phyloP scores from a whole-genome alignment of 2,797 vertebrate species.

The Furcifer pardalis region DNA sequence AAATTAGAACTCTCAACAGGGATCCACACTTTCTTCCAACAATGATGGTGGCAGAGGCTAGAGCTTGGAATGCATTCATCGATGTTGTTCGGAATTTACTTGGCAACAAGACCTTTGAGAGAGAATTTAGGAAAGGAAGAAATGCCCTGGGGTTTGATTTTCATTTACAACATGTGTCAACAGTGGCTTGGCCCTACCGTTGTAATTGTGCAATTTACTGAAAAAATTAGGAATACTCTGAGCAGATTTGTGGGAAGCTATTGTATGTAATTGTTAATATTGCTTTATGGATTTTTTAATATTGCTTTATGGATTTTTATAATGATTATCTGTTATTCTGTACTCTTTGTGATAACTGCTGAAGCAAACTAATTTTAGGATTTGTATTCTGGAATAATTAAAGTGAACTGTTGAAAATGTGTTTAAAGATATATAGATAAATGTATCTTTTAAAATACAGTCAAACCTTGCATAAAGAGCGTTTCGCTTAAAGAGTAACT shows the following conservation, averaged over 20 bases:
- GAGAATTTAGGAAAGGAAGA: neutral
- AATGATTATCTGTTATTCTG: constrained; percentile 11
- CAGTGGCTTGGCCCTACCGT: constrained; percentile 3
- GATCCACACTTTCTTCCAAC: too few relatives aligned
- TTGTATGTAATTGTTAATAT: constrained; percentile 15
- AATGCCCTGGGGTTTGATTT: constrained; percentile 28
- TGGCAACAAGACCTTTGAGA: neutral
- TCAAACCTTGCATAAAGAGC: too few relatives aligned
- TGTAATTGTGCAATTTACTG: neutral
- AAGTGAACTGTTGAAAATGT: constrained; percentile 17
- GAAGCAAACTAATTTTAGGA: constrained; percentile 5
- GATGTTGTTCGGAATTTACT: too few relatives aligned
- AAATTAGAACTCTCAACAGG: too few relatives aligned
- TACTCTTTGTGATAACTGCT: neutral
- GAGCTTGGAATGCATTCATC: too few relatives aligned
- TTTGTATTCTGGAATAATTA: constrained; percentile 2
- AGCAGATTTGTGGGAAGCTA: neutral
- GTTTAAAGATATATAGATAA: neutral
- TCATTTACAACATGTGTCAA: constrained; percentile 8
- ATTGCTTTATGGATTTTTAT: neutral
- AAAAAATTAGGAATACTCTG: constrained; percentile 14
- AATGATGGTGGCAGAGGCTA: too few relatives aligned
- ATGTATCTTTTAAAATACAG: neutral
- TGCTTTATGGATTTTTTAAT: constrained; percentile 5
- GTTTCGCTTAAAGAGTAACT: too few relatives aligned